phyloP scores from a whole-genome alignment of 37 sponge, comb jelly and placozoan species.

The Amphimedon queenslandica region DNA sequence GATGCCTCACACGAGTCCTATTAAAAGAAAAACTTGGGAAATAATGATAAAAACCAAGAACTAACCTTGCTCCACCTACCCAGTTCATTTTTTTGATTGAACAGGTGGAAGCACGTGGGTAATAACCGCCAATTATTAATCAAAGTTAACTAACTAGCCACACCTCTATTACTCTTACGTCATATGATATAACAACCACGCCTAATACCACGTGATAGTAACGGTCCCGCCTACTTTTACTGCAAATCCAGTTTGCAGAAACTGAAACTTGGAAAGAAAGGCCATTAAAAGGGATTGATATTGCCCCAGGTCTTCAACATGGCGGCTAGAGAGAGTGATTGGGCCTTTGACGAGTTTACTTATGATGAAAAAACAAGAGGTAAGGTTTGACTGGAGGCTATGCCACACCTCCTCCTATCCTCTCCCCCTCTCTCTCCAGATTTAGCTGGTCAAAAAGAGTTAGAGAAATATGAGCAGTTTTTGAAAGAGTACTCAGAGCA shows the following conservation, averaged over 20 bases:
- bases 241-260: not conserved
- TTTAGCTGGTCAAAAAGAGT: constrained; percentile 68
- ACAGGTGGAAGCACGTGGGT: not conserved
- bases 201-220: not conserved
- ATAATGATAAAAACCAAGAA: not conserved
- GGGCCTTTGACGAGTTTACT: constrained; percentile 71
- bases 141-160: not conserved
- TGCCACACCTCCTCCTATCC: no score
- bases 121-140: not conserved
- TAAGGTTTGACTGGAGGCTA: not conserved
- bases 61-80: constrained; percentile 80
- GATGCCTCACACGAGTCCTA: constrained; percentile 59
- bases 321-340: constrained; percentile 50
- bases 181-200: not conserved
- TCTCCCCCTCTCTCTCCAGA: constrained; percentile 35
- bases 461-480: constrained; percentile 58
- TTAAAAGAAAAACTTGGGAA: not conserved
- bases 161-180: not conserved
- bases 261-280: not conserved
- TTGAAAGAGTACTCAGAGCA: constrained; percentile 69
- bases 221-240: not conserved
- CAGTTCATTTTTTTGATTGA: constrained; percentile 58
- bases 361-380: not conserved
- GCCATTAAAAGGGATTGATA: not conserved
- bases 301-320: constrained; percentile 24